Conservation (phyloP, 2,797 vertebrate species). For the Corythornis leucogaster region DNA sequence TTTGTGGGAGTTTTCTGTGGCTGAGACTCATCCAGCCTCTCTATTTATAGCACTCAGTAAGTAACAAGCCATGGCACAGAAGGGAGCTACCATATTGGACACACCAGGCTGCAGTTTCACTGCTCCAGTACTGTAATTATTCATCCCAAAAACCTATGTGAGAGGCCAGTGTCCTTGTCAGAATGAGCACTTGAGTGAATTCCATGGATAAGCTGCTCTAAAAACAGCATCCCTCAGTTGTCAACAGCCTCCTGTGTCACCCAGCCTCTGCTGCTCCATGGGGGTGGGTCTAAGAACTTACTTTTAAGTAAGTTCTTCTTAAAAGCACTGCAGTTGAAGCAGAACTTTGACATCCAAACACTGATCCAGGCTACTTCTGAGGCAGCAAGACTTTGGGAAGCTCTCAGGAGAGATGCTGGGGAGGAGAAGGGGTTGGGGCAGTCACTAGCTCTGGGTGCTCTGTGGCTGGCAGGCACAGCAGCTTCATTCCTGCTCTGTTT, state of each 20-base stretch:
- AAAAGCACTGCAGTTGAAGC: not conserved
- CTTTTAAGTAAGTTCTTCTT: not conserved
- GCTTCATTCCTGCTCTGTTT: conserved; percentile 14
- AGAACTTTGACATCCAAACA: not conserved
- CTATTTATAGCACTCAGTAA: conserved; percentile 20
- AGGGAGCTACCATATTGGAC: not conserved
- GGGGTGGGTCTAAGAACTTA: not conserved
- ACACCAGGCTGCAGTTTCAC: conserved; percentile 8
- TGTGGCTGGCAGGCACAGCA: not conserved
- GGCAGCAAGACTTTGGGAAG: not conserved
- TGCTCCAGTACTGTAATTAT: not conserved
- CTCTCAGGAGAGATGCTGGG: not conserved
- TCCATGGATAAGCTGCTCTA: not conserved
- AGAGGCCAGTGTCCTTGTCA: not conserved
- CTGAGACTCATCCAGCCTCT: not conserved
- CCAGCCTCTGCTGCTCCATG: not conserved
- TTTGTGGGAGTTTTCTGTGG: not conserved
- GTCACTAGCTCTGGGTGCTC: not conserved
- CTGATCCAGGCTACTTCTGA: not conserved
- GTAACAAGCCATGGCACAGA: not conserved
- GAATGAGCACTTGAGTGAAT: conserved; percentile 13
- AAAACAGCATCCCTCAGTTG: not conserved
- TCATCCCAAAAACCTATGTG: not conserved
- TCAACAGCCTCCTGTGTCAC: not conserved
- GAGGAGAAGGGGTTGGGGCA: not conserved